phyloP scores from a whole-genome alignment of 1,140 invertebrate species.

The Anagrus nilaparvatae region DNA sequence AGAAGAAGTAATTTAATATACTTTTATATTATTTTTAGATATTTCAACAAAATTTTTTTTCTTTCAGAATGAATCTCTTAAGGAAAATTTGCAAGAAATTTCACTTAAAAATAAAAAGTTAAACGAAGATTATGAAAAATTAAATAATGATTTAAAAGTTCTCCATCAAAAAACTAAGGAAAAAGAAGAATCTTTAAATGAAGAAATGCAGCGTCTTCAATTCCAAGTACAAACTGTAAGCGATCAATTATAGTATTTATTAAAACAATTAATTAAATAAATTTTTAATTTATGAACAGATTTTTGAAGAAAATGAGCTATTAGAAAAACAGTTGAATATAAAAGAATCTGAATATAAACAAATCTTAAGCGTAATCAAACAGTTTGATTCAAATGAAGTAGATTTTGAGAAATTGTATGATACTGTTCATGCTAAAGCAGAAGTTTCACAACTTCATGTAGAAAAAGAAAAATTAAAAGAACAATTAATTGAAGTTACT shows the following conservation, averaged over 20 bases:
- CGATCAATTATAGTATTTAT: slow-evolving; percentile 14
- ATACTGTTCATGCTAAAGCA: slow-evolving; percentile 34
- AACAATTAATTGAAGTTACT: slow-evolving; percentile 35
- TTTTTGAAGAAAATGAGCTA: slow-evolving; percentile 26
- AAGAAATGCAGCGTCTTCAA: slow-evolving; percentile 34
- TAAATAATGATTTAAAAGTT: slow-evolving; percentile 30
- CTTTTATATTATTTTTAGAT: neutral
- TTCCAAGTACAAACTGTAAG: slow-evolving; percentile 33
- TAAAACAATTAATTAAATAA: slow-evolving; percentile 4
- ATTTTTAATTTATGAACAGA: slow-evolving; percentile 19
- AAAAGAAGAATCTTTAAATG: slow-evolving; percentile 27
- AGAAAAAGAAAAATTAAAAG: slow-evolving; percentile 36
- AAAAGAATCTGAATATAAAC: slow-evolving; percentile 33
- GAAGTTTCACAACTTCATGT: slow-evolving; percentile 30
- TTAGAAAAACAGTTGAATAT: slow-evolving; percentile 28
- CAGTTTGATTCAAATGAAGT: slow-evolving; percentile 32
- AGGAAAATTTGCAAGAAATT: slow-evolving; percentile 20
- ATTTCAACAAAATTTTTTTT: slow-evolving; percentile 7
- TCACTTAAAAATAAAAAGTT: slow-evolving; percentile 28
- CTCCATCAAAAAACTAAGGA: slow-evolving; percentile 28
- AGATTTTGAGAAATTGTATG: slow-evolving; percentile 36
- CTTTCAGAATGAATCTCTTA: slow-evolving; percentile 35
- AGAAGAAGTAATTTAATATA: slow-evolving; percentile 35
- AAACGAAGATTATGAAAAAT: slow-evolving; percentile 24
- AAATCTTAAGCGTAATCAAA: slow-evolving; percentile 30